These are phyloP conservation scores for Oreochromis tanganicae DNA, from an alignment of 2,113 vertebrate species.

Conservation along the genomic window DNA sequence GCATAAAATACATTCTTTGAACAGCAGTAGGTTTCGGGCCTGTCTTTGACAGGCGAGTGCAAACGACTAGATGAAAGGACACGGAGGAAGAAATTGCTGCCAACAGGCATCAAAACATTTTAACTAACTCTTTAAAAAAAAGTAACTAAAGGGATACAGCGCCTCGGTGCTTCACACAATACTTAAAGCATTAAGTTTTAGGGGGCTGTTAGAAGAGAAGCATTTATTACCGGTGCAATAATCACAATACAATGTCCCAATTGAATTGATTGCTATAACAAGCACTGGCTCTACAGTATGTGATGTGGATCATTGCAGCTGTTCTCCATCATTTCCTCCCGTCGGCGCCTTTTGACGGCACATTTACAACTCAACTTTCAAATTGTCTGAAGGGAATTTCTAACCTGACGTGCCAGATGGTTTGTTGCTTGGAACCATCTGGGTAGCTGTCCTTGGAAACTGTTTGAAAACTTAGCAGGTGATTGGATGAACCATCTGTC, in stretches of 20 bases:
- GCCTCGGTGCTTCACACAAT: neutral
- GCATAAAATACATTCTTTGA: neutral
- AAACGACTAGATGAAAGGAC: slow-evolving; percentile 9
- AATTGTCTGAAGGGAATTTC: neutral
- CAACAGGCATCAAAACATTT: slow-evolving; percentile 25
- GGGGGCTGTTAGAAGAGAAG: neutral
- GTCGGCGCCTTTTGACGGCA: neutral
- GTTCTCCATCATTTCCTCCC: neutral
- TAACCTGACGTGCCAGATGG: neutral
- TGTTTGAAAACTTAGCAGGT: neutral
- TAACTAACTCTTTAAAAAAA: neutral
- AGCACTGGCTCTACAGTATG: neutral
- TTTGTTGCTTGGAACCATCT: neutral
- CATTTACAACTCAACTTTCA: neutral
- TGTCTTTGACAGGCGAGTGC: neutral
- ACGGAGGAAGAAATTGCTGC: slow-evolving; percentile 7
- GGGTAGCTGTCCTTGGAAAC: neutral
- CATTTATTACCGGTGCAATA: neutral
- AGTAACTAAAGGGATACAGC: neutral
- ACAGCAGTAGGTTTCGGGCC: neutral
- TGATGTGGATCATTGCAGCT: neutral
- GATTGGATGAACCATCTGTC: neutral
- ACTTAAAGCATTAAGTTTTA: neutral
- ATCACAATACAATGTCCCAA: neutral
- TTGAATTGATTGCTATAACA: neutral